Conservation (phyloP, 2,888 invertebrate species). For the Drosophila prolongata region DNA sequence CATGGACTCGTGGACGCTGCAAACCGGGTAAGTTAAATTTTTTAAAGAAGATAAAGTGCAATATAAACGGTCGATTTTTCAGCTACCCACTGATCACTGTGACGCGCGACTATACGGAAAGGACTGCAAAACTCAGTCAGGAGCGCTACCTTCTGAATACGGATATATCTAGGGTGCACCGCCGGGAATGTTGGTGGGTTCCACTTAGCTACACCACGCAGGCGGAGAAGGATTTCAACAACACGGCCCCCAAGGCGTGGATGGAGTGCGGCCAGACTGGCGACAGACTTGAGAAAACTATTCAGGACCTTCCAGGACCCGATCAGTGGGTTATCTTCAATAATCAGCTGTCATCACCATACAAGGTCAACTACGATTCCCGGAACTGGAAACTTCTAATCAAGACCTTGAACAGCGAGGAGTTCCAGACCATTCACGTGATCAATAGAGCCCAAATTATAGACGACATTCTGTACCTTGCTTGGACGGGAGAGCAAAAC, state of each 20-base stretch:
- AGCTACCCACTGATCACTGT: conserved; percentile 90
- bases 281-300: conserved; percentile 62
- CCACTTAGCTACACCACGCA: conserved; percentile 87
- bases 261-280: conserved; percentile 83
- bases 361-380: conserved; percentile 91
- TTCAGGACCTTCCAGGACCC: conserved; percentile 82
- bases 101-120: conserved; percentile 86
- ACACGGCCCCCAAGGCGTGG: conserved; percentile 86
- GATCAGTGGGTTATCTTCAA: conserved; percentile 90
- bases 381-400: conserved; percentile 89
- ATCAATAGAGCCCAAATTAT: conserved; percentile 93
- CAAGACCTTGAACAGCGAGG: conserved; percentile 86
- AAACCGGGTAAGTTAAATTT: conserved; percentile 88
- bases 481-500: conserved; percentile 88
- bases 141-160: conserved; percentile 84
- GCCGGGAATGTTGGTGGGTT: conserved; percentile 86
- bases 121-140: conserved; percentile 86
- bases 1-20: conserved; percentile 94
- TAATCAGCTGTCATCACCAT: conserved; percentile 88
- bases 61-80: neutral
- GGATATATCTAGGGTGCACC: conserved; percentile 55
- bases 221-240: conserved; percentile 85
- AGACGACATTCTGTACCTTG: conserved; percentile 90
- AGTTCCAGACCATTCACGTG: conserved; percentile 86
- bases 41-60: conserved; percentile 50